phyloP scores from a whole-genome alignment of 2,888 invertebrate species.

The Drosophila borborema region DNA sequence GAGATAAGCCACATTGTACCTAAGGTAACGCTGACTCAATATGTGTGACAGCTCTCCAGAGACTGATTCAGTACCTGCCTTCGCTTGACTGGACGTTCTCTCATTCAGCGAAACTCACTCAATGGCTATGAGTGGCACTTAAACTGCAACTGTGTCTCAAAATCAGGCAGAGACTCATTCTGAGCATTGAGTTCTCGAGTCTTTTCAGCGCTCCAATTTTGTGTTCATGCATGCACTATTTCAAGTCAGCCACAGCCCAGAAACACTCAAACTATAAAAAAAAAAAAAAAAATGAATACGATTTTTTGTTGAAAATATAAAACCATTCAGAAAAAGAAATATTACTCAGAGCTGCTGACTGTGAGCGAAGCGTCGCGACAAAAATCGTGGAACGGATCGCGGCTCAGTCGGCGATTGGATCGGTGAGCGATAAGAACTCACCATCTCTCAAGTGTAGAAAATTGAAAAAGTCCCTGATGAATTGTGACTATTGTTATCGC shows the following conservation, averaged over 20 bases:
- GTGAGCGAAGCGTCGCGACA: constrained; percentile 30
- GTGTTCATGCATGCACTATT: constrained; percentile 48
- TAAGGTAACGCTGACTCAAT: background rate
- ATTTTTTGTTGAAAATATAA: constrained; percentile 4
- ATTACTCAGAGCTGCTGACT: constrained; percentile 33
- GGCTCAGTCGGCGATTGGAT: constrained; percentile 69
- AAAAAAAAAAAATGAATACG: constrained; percentile 15
- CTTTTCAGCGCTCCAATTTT: constrained; percentile 26
- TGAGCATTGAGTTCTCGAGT: background rate
- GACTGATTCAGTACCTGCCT: constrained; percentile 21
- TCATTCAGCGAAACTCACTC: constrained; percentile 8
- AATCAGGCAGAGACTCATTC: constrained; percentile 2
- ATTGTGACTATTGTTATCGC: constrained; percentile 60
- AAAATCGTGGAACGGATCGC: constrained; percentile 36
- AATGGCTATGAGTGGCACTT: constrained; percentile 9
- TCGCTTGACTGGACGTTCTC: constrained; percentile 14
- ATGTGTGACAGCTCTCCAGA: background rate
- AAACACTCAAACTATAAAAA: constrained; percentile 46
- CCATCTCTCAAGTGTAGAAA: constrained; percentile 38
- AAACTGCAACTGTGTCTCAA: background rate
- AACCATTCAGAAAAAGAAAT: constrained; percentile 26
- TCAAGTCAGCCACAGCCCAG: constrained; percentile 26
- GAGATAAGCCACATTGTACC: background rate
- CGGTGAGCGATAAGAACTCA: constrained; percentile 71
- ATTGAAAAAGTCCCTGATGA: constrained; percentile 34